A percentile compares a stretch with the other conserved stretches of the same genome.
Evolutionary conservation across 1,140 invertebrate genomes (phyloP).

Genomic region (Polyergus mexicanus): DNA sequence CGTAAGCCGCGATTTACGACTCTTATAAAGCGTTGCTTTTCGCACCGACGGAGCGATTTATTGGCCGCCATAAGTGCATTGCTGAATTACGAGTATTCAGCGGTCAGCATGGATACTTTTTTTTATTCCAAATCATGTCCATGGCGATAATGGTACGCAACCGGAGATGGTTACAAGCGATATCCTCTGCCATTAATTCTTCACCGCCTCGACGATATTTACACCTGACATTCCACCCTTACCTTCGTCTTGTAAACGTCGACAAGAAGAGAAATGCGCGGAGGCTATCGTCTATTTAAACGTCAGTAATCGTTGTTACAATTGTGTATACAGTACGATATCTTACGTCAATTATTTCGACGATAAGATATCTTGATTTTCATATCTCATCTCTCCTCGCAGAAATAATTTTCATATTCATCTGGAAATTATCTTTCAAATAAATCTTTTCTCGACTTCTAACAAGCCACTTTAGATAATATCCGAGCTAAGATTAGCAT

Average conservation of each 20-base stretch:
- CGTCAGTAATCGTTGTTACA: not conserved
- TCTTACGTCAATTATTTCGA: not conserved
- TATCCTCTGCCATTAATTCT: slow-evolving; percentile 28
- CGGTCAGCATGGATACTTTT: slow-evolving; percentile 3
- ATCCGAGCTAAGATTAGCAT: not conserved
- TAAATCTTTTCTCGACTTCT: not conserved
- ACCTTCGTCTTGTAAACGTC: slow-evolving; percentile 29
- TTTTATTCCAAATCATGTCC: not conserved
- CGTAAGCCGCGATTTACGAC: slow-evolving; percentile 9
- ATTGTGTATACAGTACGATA: too few relatives aligned
- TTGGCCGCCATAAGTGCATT: not conserved
- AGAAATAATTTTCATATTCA: not conserved
- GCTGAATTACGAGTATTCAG: not conserved
- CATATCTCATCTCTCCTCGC: too few relatives aligned
- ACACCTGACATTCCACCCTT: not conserved
- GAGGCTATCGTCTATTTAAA: slow-evolving; percentile 11
- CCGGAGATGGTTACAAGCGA: not conserved
- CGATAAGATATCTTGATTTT: not conserved
- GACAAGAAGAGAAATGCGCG: slow-evolving; percentile 31
- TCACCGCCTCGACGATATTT: slow-evolving; percentile 9
- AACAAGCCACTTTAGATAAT: not conserved
- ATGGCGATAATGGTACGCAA: not conserved
- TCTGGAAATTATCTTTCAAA: not conserved
- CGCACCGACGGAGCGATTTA: slow-evolving; percentile 12
- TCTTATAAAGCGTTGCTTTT: slow-evolving; percentile 1